Percentiles rank a stretch among this genome's conserved stretches.
These are phyloP conservation scores for Callorhinus ursinus DNA, from an alignment of 2,113 vertebrate genomes.

Conservation along the genomic window DNA sequence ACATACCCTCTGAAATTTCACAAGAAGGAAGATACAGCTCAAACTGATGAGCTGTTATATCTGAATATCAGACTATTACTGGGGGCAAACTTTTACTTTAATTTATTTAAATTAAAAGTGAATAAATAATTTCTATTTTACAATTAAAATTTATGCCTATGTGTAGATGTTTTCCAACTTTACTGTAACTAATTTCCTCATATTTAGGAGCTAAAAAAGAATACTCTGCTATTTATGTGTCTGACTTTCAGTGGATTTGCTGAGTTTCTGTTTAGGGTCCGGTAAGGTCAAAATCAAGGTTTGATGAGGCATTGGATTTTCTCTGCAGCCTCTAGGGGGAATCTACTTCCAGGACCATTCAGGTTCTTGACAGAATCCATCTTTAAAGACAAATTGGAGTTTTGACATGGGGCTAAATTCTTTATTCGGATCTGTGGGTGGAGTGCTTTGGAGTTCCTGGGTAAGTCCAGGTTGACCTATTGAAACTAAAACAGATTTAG, in stretches of 20 bases:
- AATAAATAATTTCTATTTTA: background rate
- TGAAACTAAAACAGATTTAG: background rate
- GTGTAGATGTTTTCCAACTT: background rate
- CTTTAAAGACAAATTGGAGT: background rate
- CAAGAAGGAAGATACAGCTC: background rate
- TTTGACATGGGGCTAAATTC: no score
- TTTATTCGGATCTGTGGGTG: background rate
- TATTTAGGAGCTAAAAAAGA: no score
- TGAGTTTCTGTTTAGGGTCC: no score
- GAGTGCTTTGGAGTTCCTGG: background rate
- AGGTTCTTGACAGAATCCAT: background rate
- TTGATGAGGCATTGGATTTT: background rate
- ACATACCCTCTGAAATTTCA: background rate
- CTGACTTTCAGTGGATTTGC: background rate
- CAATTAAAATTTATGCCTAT: background rate
- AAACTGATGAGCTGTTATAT: background rate
- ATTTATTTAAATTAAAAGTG: background rate
- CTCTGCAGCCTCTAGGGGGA: background rate
- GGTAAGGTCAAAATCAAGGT: background rate
- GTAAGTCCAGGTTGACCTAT: background rate
- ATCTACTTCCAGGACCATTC: background rate
- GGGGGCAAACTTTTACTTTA: no score
- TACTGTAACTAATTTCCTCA: no score
- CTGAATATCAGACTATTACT: background rate
- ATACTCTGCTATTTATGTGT: no score